Percentiles rank a stretch among this genome's conserved stretches.
These are phyloP conservation scores for Channa striata DNA, from an alignment of 2,797 vertebrate species.

Conservation along the genomic window DNA sequence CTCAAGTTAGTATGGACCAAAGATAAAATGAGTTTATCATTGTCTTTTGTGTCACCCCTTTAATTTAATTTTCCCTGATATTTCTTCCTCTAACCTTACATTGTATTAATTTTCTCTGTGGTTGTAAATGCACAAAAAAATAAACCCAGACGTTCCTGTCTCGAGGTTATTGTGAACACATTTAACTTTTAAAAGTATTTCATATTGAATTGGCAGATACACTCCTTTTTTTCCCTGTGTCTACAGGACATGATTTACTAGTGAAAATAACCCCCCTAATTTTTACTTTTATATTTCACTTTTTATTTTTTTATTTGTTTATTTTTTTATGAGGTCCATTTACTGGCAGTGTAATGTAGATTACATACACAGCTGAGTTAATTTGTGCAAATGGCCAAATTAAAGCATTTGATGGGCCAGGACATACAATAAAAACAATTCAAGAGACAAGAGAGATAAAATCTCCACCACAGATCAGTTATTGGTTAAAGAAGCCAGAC, in stretches of 20 bases:
- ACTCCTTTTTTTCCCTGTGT: too few species aligned
- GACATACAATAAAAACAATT: neutral
- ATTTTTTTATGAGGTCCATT: too few species aligned
- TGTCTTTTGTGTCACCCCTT: constrained; percentile 8
- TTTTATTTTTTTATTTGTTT: too few species aligned
- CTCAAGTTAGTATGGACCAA: constrained; percentile 19
- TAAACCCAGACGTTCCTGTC: constrained; percentile 1
- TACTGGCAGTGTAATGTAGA: too few species aligned
- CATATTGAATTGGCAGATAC: too few species aligned
- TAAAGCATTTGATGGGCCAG: too few species aligned
- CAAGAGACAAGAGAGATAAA: neutral
- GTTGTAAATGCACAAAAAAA: constrained; percentile 8
- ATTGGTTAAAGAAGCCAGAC: neutral
- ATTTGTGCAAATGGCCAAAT: neutral
- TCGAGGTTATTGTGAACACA: constrained; percentile 3
- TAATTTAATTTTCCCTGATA: constrained; percentile 25
- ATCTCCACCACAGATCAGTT: neutral
- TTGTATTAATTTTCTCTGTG: constrained; percentile 35
- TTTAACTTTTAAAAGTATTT: too few species aligned
- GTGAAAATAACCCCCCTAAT: too few species aligned
- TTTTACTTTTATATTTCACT: too few species aligned
- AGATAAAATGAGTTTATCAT: constrained; percentile 18
- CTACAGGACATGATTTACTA: too few species aligned
- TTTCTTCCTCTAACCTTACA: constrained; percentile 13
- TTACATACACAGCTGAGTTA: neutral